Conservation (phyloP, 2,797 vertebrate genomes). For the Ceryle rudis region DNA sequence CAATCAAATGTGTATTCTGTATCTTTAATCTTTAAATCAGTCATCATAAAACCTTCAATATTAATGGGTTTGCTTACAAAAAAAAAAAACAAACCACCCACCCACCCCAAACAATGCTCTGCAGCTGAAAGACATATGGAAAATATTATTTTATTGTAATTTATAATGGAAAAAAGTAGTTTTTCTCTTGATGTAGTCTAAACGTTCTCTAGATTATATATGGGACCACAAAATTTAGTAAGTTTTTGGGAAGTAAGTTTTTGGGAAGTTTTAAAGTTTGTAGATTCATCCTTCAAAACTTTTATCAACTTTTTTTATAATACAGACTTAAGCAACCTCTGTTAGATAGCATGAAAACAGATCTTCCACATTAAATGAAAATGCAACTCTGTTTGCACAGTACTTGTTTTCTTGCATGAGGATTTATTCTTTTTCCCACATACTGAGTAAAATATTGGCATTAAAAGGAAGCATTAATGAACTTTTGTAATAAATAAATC, state of each 20-base stretch:
- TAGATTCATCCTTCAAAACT: not conserved
- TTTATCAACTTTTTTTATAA: not conserved
- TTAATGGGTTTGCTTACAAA: not conserved
- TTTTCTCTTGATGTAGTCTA: not conserved
- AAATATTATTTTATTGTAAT: not conserved
- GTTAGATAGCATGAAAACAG: not conserved
- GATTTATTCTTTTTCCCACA: not conserved
- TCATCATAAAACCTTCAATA: not conserved
- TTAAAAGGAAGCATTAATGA: not conserved
- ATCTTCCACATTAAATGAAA: not conserved
- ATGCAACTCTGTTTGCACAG: rapidly evolving
- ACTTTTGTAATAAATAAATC: not conserved
- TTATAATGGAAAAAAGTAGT: not conserved
- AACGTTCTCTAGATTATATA: not conserved
- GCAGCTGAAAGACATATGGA: not conserved
- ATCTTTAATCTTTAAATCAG: not conserved
- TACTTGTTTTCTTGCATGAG: not conserved
- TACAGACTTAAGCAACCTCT: not conserved
- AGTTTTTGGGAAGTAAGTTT: not conserved
- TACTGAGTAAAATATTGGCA: not conserved
- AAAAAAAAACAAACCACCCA: not conserved
- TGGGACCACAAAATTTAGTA: not conserved
- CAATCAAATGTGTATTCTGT: not conserved
- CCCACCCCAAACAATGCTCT: not conserved
- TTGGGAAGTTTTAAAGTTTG: not conserved